A percentile compares a stretch with the other conserved stretches of the same genome.
Evolutionary conservation across 2,797 vertebrate species (phyloP).

Genomic region (Danio tinwini): DNA sequence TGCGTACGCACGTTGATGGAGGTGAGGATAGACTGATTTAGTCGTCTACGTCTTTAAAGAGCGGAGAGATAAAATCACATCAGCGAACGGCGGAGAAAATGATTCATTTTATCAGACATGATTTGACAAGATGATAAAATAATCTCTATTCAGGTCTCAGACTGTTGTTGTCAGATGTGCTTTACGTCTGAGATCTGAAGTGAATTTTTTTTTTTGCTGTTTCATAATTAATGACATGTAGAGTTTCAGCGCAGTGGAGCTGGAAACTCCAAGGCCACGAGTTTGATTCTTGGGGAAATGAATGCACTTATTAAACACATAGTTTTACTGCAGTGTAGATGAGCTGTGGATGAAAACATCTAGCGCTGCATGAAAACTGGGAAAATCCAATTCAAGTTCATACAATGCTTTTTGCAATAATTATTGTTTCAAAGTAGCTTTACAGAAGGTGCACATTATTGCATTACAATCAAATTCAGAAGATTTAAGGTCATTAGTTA

Average conservation of each 20-base stretch:
- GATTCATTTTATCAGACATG: slow-evolving; percentile 25
- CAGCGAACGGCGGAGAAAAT: slow-evolving; percentile 4
- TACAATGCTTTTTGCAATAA: too few species aligned
- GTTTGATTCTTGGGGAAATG: slow-evolving; percentile 7
- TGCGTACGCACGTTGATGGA: slow-evolving; percentile 16
- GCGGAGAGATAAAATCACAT: slow-evolving; percentile 38
- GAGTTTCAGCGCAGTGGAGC: background rate
- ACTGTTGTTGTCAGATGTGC: slow-evolving; percentile 24
- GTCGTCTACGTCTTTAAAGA: slow-evolving; percentile 37
- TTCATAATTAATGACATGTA: slow-evolving; percentile 12
- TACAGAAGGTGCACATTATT: too few species aligned
- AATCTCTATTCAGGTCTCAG: slow-evolving; percentile 25
- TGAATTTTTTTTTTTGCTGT: background rate
- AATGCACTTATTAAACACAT: background rate
- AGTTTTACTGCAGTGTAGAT: background rate
- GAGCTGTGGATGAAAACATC: background rate
- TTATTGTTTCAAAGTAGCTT: too few species aligned
- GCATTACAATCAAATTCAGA: too few species aligned
- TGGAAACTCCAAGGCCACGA: background rate
- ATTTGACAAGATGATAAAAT: slow-evolving; percentile 38
- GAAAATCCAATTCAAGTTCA: too few species aligned
- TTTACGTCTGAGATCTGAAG: slow-evolving; percentile 18
- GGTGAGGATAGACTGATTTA: slow-evolving; percentile 25
- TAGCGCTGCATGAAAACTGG: too few species aligned
- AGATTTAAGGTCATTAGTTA: too few species aligned